These are phyloP conservation scores for Aquatica leii DNA, from an alignment of 2,888 invertebrate genomes.

Conservation along the genomic window DNA sequence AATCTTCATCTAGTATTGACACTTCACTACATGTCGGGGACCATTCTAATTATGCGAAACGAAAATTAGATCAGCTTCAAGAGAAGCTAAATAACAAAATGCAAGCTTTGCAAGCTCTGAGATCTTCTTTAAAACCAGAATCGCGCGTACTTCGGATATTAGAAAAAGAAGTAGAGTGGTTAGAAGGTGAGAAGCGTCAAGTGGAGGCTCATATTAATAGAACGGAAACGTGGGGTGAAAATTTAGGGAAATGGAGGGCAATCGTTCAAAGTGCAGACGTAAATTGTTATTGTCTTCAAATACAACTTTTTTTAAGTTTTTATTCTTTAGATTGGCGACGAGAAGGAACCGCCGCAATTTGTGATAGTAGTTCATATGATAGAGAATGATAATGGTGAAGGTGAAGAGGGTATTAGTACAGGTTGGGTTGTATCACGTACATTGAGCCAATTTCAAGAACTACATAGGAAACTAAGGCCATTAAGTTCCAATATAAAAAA, in stretches of 20 bases:
- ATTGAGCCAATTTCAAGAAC: slow-evolving; percentile 73
- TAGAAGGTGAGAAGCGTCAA: slow-evolving; percentile 81
- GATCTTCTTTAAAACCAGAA: slow-evolving; percentile 83
- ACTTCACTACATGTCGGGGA: slow-evolving; percentile 74
- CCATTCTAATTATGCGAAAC: slow-evolving; percentile 82
- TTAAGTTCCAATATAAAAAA: slow-evolving; percentile 82
- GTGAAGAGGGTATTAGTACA: slow-evolving; percentile 66
- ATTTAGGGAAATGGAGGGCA: slow-evolving; percentile 87
- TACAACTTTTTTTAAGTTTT: too few relatives aligned
- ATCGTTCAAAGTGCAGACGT: slow-evolving; percentile 85
- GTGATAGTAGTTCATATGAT: slow-evolving; percentile 83
- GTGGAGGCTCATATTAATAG: slow-evolving; percentile 85
- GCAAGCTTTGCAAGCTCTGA: slow-evolving; percentile 83
- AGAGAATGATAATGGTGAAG: slow-evolving; percentile 68
- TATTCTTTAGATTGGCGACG: slow-evolving; percentile 56
- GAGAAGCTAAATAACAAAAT: slow-evolving; percentile 86
- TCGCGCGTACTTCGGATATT: slow-evolving; percentile 81
- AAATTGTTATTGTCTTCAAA: slow-evolving; percentile 41
- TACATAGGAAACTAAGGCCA: slow-evolving; percentile 85
- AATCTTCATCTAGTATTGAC: slow-evolving; percentile 64
- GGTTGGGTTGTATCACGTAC: slow-evolving; percentile 74
- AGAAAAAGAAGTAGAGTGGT: slow-evolving; percentile 83
- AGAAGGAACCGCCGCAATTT: slow-evolving; percentile 70
- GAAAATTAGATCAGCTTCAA: slow-evolving; percentile 83
- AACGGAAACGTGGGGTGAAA: slow-evolving; percentile 91